Evolutionary conservation across 1,140 invertebrate genomes (phyloP).

Genomic region (Papilio machaon): DNA sequence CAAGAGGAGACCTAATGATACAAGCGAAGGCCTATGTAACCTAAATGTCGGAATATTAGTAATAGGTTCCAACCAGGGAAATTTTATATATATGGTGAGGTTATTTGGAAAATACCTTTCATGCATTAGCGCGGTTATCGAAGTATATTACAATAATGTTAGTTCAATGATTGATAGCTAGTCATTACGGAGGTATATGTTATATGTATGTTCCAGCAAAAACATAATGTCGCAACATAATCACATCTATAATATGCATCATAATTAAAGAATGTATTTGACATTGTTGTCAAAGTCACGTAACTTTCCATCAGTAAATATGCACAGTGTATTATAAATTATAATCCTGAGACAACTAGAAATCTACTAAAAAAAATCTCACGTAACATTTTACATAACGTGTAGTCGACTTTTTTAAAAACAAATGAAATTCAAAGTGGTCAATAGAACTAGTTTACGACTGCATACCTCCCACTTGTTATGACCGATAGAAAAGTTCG

Average conservation of each 20-base stretch:
- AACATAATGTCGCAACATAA: not conserved
- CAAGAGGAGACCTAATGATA: no score
- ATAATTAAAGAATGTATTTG: conserved; percentile 1
- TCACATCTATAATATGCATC: not conserved
- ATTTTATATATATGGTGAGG: not conserved
- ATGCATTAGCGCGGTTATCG: not conserved
- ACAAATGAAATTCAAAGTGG: not conserved
- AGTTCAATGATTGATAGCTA: not conserved
- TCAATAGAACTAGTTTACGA: conserved; percentile 33
- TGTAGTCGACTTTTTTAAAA: not conserved
- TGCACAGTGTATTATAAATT: not conserved
- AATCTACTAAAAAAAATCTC: not conserved
- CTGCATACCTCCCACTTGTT: conserved; percentile 20
- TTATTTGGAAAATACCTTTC: not conserved
- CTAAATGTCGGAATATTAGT: not conserved
- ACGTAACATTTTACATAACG: not conserved
- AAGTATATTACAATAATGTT: conserved; percentile 2
- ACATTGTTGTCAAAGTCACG: not conserved
- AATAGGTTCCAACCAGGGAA: not conserved
- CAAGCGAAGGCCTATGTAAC: not conserved
- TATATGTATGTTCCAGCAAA: not conserved
- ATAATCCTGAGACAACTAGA: not conserved
- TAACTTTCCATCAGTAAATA: not conserved
- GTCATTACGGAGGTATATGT: not conserved
- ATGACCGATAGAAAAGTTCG: conserved; percentile 35